Base-by-base conservation (phyloP, 2,113 vertebrate genomes). In the Brienomyrus brachyistius region DNA sequence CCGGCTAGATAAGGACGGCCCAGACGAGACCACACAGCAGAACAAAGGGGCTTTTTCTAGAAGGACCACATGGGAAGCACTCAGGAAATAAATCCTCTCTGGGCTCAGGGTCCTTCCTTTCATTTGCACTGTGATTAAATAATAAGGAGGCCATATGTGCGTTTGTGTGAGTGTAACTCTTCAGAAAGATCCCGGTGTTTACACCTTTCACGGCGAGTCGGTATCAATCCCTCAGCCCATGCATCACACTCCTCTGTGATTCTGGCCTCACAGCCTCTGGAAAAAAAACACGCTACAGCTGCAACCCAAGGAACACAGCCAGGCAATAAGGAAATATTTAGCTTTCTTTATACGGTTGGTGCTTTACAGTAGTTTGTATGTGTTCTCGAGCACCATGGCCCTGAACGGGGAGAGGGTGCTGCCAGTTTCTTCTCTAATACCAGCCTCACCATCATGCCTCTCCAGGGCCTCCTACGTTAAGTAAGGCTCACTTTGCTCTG, bases 121-220 rank as follows among this genome's bases (percentile, higher is more conserved):
- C 43, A 80, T 35, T 43, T 80, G 45, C 8, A 47, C 19, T 45
- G 19, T 47, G 43, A 84, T 48, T 19, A 19, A 23, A 48, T 84
- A 84, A 48, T 84, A 48, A 84, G 7, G 82, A n/a, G 45, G 43
- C 45, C 35, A 17, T 45, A 43, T 62, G 56, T 88, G 54, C 21
- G 9, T 45, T 59, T 47, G 56, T 88, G 35, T 66, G 45, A 43
- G 35, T n/a, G 10, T 89, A 48, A 54, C 45, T 74, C 47, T 40
- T 35, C 3, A 40, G 17, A 89, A 52, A 35, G 47, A 17, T 6
- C n/a, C 48, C 2, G 8, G 48, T 5, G 74, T 82, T 80, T 52
- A 52, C 74, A 54, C 74, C 17, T 83, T 89, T 83, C 50, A 83
- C 51, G 6, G 88, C 50, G 6, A 82, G 74, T 89, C 88, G 43